phyloP scores from a whole-genome alignment of 2,113 vertebrate genomes.

The Calidris pugnax region DNA sequence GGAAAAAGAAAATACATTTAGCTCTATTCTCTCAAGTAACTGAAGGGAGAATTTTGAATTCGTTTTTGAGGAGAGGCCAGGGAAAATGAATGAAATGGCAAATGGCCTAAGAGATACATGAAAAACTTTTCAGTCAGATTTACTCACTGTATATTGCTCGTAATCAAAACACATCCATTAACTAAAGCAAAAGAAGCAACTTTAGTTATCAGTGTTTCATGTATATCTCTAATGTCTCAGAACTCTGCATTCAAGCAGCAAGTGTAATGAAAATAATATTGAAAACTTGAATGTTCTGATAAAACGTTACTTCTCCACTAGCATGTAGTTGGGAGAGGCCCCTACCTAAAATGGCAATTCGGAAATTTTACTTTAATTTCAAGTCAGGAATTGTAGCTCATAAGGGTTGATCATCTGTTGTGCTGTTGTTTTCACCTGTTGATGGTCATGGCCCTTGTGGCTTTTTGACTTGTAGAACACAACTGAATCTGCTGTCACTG shows the following conservation, averaged over 20 bases:
- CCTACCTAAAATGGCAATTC: background rate
- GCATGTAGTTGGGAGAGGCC: background rate
- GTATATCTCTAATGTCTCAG: background rate
- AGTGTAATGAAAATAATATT: background rate
- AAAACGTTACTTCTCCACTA: background rate
- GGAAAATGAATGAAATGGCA: background rate
- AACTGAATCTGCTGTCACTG: slow-evolving; percentile 53
- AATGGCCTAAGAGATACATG: background rate
- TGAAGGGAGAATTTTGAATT: background rate
- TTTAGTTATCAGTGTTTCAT: background rate
- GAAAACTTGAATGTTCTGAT: background rate
- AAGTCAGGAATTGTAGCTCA: background rate
- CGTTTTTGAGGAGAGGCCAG: background rate
- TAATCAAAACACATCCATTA: background rate
- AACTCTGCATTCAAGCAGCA: background rate
- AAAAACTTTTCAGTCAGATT: background rate
- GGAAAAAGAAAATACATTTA: background rate
- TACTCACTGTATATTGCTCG: background rate
- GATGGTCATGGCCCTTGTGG: background rate
- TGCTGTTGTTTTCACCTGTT: background rate
- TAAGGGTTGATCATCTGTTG: background rate
- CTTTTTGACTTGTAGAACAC: slow-evolving; percentile 65
- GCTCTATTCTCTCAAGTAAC: background rate
- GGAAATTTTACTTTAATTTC: background rate
- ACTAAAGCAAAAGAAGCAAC: background rate